Conservation (phyloP, 2,888 invertebrate species). For the Callimorpha dominula region DNA sequence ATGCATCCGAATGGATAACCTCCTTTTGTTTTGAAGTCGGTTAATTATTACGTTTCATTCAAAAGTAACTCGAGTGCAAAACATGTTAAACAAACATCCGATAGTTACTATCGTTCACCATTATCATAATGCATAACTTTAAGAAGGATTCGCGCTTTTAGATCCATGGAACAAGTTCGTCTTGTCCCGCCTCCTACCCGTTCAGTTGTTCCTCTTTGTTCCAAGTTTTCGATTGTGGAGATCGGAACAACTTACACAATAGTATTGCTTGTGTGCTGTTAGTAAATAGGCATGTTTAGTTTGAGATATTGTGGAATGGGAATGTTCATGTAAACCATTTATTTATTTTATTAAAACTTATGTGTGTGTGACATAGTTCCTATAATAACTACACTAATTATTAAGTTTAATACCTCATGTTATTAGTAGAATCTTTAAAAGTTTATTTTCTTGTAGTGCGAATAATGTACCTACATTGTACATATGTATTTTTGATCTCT, state of each 20-base stretch:
- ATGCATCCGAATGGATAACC: neutral
- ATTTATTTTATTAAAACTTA: neutral
- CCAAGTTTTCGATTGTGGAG: slow-evolving; percentile 60
- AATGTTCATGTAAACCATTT: neutral
- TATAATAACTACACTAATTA: no score
- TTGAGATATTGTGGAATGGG: slow-evolving; percentile 28
- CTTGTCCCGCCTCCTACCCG: slow-evolving; percentile 42
- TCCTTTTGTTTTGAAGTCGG: neutral
- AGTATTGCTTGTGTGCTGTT: slow-evolving; percentile 42
- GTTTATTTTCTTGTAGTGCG: no score
- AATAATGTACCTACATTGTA: no score
- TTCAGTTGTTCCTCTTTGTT: slow-evolving; percentile 60
- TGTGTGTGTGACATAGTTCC: no score
- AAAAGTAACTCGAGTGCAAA: neutral
- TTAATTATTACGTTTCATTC: neutral
- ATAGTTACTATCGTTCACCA: slow-evolving; percentile 54
- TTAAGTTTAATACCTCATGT: no score
- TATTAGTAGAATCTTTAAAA: no score
- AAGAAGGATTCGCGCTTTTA: slow-evolving; percentile 65
- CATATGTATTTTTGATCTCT: no score
- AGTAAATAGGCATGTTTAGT: slow-evolving; percentile 44
- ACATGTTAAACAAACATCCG: slow-evolving; percentile 33
- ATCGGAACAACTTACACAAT: slow-evolving; percentile 46
- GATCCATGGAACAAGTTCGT: slow-evolving; percentile 57
- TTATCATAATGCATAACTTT: slow-evolving; percentile 70